A percentile compares a stretch with the other conserved stretches of the same genome.
Evolutionary conservation across 2,888 invertebrate genomes (phyloP).

Genomic region (Polia nebulosa): DNA sequence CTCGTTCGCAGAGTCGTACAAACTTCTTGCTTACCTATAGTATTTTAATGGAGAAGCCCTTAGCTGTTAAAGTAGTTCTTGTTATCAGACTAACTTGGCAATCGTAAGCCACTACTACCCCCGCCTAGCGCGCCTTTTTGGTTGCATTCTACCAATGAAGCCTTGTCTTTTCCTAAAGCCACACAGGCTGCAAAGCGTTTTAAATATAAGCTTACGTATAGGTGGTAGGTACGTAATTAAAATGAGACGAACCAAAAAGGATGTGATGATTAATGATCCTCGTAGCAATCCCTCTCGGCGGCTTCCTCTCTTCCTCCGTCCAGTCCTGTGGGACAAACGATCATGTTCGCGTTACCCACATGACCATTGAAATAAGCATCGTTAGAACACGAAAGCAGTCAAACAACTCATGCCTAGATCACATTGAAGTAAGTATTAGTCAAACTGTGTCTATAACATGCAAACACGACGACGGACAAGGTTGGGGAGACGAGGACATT

Average conservation of each 20-base stretch:
- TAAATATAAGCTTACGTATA: slow-evolving; percentile 19
- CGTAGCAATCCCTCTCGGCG: slow-evolving; percentile 90
- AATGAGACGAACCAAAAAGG: slow-evolving; percentile 84
- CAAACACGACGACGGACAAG: slow-evolving; percentile 58
- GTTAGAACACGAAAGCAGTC: slow-evolving; percentile 48
- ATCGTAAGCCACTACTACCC: neutral
- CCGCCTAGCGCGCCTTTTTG: neutral
- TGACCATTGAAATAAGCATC: slow-evolving; percentile 42
- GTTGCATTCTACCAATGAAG: neutral
- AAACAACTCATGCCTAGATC: slow-evolving; percentile 60
- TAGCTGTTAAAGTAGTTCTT: neutral
- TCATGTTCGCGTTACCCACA: slow-evolving; percentile 58
- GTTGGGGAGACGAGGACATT: slow-evolving; percentile 37
- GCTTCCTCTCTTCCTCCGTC: slow-evolving; percentile 89
- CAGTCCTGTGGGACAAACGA: slow-evolving; percentile 83
- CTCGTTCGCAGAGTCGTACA: neutral
- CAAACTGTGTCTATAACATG: slow-evolving; percentile 67
- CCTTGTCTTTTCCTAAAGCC: neutral
- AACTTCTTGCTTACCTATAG: neutral
- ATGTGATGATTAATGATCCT: slow-evolving; percentile 91
- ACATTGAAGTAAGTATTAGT: slow-evolving; percentile 56
- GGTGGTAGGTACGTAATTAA: slow-evolving; percentile 30
- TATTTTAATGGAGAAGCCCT: neutral
- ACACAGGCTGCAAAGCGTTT: slow-evolving; percentile 6
- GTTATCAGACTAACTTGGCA: neutral